phyloP scores from a whole-genome alignment of 2,113 vertebrate species.

The Muscicapa adusta region DNA sequence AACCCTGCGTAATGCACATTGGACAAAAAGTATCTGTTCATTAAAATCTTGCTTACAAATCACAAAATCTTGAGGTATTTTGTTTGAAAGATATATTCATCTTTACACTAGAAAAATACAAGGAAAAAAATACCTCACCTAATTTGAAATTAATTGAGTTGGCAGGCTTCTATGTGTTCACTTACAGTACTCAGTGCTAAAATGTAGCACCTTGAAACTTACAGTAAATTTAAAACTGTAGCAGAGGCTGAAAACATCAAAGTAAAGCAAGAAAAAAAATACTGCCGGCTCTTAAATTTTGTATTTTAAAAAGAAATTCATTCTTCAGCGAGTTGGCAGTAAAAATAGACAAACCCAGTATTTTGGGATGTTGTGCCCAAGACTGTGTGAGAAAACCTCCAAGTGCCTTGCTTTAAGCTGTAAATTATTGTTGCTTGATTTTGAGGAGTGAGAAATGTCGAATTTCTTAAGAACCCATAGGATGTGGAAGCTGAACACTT shows the following conservation, averaged over 20 bases:
- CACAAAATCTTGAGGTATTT: not conserved
- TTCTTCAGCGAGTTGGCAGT: conserved; percentile 30
- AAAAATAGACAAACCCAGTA: conserved; percentile 53
- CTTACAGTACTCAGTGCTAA: not conserved
- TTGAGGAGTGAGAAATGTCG: not conserved
- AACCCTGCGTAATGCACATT: not conserved
- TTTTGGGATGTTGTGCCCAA: conserved; percentile 38
- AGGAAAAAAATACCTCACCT: not conserved
- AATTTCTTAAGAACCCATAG: conserved; percentile 16
- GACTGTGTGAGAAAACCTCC: not conserved
- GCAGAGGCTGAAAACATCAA: conserved; percentile 17
- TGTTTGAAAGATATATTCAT: not conserved
- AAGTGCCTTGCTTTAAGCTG: conserved; percentile 5
- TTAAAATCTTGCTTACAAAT: not conserved
- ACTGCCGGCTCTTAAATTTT: conserved; percentile 15
- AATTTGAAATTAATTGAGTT: conserved; percentile 36
- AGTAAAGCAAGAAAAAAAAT: conserved; percentile 30
- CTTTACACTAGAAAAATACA: conserved; percentile 23
- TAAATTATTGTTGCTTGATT: conserved; percentile 35
- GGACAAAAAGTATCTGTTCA: not conserved
- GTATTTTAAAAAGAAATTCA: conserved; percentile 20
- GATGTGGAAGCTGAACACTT: not conserved
- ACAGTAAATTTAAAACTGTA: conserved; percentile 47
- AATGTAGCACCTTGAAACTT: conserved; percentile 28
- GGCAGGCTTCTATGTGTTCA: not conserved